Evolutionary conservation across 2,113 vertebrate genomes (phyloP).

Genomic region (Melierax canorus): DNA sequence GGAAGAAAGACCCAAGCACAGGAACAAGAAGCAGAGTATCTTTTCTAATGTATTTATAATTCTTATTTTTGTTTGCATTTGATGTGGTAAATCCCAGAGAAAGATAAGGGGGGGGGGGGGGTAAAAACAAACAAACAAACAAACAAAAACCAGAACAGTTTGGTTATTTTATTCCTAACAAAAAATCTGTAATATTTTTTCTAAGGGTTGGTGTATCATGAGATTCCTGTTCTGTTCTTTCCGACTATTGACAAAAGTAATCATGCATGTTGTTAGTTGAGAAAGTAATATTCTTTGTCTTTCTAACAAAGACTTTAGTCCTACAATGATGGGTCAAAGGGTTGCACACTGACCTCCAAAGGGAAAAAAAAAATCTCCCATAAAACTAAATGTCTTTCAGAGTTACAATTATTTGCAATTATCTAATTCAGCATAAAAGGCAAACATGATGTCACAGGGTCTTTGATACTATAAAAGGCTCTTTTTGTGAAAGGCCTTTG

Average conservation of each 20-base stretch:
- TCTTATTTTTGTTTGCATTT: not conserved
- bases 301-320: slow-evolving; percentile 17
- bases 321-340: slow-evolving; percentile 30
- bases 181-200: not conserved
- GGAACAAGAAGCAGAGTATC: not conserved
- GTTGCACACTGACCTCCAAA: slow-evolving; percentile 21
- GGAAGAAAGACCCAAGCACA: not conserved
- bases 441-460: slow-evolving; percentile 24
- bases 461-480: slow-evolving; percentile 51
- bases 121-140: no score
- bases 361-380: not conserved
- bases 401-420: slow-evolving; percentile 52
- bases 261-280: not conserved
- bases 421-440: slow-evolving; percentile 62
- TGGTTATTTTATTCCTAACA: not conserved
- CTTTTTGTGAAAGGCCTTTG: slow-evolving; percentile 41
- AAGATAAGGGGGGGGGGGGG: not conserved
- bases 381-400: slow-evolving; percentile 38
- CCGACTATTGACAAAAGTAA: not conserved
- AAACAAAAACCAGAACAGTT: not conserved
- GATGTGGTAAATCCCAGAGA: not conserved
- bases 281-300: slow-evolving; percentile 17
- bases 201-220: not conserved
- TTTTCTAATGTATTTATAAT: not conserved
- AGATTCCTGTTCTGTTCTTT: not conserved